A percentile compares a stretch with the other conserved stretches of the same genome.
phyloP scores from a whole-genome alignment of 2,888 invertebrate genomes.

The Buathra laborator region DNA sequence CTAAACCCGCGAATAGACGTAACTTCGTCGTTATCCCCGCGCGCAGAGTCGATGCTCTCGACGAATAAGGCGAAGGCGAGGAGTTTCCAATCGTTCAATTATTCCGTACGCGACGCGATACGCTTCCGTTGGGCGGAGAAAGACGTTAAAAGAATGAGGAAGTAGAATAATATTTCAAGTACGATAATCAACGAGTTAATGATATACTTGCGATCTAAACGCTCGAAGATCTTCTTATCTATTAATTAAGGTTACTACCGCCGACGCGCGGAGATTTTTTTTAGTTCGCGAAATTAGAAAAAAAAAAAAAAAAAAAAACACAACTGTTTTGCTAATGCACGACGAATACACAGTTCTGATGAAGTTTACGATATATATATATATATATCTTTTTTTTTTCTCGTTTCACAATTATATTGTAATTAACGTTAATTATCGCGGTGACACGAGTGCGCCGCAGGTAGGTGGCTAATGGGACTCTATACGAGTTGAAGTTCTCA shows the following conservation, averaged over 20 bases:
- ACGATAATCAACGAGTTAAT: neutral
- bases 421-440: conserved; percentile 74
- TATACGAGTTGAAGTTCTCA: conserved; percentile 70
- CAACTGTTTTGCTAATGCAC: too few species aligned
- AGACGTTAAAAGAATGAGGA: conserved; percentile 26
- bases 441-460: conserved; percentile 15
- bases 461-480: conserved; percentile 25
- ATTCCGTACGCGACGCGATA: conserved; percentile 63
- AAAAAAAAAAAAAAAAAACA: too few species aligned
- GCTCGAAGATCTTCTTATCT: neutral
- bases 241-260: neutral
- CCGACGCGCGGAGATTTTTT: neutral
- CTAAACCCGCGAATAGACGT: conserved; percentile 30
- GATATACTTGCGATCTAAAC: conserved; percentile 4
- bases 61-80: conserved; percentile 66
- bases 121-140: conserved; percentile 61
- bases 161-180: conserved; percentile 31
- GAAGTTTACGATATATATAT: neutral
- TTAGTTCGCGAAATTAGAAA: too few species aligned
- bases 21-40: conserved; percentile 26
- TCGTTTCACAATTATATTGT: conserved; percentile 70
- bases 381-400: neutral
- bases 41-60: neutral
- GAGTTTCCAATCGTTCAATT: conserved; percentile 69
- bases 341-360: too few species aligned